Evolutionary conservation across 1,140 invertebrate species (phyloP).

Genomic region (Protaetia brevitarsis): DNA sequence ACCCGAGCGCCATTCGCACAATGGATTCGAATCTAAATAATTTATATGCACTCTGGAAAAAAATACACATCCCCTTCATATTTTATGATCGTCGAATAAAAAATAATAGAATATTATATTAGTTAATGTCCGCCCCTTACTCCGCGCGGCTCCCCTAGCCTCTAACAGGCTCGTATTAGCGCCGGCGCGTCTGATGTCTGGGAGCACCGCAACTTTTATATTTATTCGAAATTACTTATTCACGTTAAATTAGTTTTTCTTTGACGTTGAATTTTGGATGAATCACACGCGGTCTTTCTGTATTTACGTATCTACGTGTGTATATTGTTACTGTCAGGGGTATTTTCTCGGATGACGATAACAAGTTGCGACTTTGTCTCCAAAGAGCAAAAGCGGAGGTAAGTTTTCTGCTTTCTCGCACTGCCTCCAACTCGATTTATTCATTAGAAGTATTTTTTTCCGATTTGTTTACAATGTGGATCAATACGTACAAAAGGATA

Average conservation of each 20-base stretch:
- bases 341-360: too few relatives aligned
- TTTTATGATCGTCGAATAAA: conserved; percentile 46
- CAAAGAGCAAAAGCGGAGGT: too few relatives aligned
- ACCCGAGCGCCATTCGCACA: conserved; percentile 28
- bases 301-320: too few relatives aligned
- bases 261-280: conserved; percentile 45
- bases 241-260: conserved; percentile 49
- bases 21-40: conserved; percentile 47
- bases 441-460: too few relatives aligned
- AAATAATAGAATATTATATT: conserved; percentile 50
- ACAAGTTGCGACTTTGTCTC: too few relatives aligned
- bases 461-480: too few relatives aligned
- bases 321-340: too few relatives aligned
- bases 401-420: too few relatives aligned
- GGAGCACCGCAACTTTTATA: conserved; percentile 43
- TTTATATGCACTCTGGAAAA: conserved; percentile 45
- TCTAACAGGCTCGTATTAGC: not conserved
- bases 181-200: not conserved
- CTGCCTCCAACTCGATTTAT: too few relatives aligned
- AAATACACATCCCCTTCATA: conserved; percentile 45
- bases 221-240: conserved; percentile 47
- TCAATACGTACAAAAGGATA: too few relatives aligned
- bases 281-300: too few relatives aligned
- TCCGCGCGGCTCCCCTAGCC: not conserved
- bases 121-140: conserved; percentile 41